phyloP scores from a whole-genome alignment of 2,888 invertebrate species.

The Micropterix aruncella region DNA sequence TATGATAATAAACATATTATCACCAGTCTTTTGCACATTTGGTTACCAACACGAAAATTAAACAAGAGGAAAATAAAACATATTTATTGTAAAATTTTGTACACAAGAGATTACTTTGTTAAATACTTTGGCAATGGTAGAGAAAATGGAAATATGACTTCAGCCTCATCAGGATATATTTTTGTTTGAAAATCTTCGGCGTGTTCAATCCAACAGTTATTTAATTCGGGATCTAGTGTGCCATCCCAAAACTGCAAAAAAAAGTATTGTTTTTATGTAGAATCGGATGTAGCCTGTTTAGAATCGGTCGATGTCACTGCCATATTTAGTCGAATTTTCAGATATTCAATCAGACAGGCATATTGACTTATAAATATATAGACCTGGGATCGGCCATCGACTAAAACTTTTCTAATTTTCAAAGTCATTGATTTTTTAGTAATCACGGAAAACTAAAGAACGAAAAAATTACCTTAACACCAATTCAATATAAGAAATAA shows the following conservation, averaged over 20 bases:
- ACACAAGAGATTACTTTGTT: too few relatives aligned
- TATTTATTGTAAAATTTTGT: too few relatives aligned
- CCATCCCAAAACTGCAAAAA: conserved; percentile 37
- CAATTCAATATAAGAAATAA: too few relatives aligned
- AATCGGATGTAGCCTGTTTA: not conserved
- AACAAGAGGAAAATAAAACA: too few relatives aligned
- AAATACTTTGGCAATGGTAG: conserved; percentile 31
- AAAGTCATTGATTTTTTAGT: too few relatives aligned
- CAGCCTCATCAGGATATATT: conserved; percentile 28
- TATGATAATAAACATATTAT: too few relatives aligned
- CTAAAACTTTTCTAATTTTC: not conserved
- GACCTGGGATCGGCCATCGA: not conserved
- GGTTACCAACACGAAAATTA: too few relatives aligned
- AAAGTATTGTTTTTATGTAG: conserved; percentile 4
- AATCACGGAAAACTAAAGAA: too few relatives aligned
- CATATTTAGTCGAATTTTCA: not conserved
- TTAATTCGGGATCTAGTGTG: conserved; percentile 22
- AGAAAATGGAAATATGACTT: conserved; percentile 26
- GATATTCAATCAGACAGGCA: too few relatives aligned
- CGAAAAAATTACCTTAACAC: too few relatives aligned
- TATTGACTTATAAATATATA: too few relatives aligned
- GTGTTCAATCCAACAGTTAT: conserved; percentile 35
- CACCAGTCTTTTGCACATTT: too few relatives aligned
- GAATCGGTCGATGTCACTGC: not conserved
- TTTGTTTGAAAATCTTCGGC: conserved; percentile 23